Base-by-base conservation (phyloP, 2,113 vertebrate species). In the Oryzias woworae region DNA sequence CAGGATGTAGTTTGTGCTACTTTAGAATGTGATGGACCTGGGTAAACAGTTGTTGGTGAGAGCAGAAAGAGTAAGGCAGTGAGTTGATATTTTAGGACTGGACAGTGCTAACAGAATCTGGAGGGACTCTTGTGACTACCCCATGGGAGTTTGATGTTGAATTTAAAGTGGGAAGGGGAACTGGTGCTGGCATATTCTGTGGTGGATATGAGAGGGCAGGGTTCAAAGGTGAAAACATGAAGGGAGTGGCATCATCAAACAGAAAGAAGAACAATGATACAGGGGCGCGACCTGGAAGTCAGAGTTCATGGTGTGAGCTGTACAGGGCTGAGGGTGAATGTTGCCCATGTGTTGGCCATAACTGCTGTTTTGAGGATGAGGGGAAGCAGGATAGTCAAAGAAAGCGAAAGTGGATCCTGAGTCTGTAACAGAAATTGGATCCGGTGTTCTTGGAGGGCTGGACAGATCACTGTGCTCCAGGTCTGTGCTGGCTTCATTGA, bases 401-500 rank as follows among this genome's bases (percentile, higher is more conserved):
- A 89, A 0, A 0, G 89, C 82, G 54, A 89, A 89, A 23, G 17
- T 72, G 17, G 78, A n/a, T 0, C 77, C 12, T 62, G 72, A 26
- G 28, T 43, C 26, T 24, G 59, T 7, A 2, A 62, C 13, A 3
- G 63, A 61, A 6, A 70, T 2, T 1, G 67, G 55, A 24, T 92
- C 82, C 0, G 87, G 82, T 15, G 83, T 54, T 71, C 81, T 87
- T 0, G 85, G 84, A 1, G 87, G 82, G 31, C 85, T 82, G 42
- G 83, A 4, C 1, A 54, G 69, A 22, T 93, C 92, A 3, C 86
- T 88, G 53, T 78, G 60, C 51, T 98, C 96, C 0, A 93, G 84
- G 65, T 98, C 95, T 0, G 94, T 80, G 78, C 94, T 95, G 10
- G 93, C 95, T 81, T 98, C 96, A 0, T 93, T 96, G 51, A 98